Base-by-base conservation (phyloP, 2,797 vertebrate species). In the Paratrypauchen microcephalus region DNA sequence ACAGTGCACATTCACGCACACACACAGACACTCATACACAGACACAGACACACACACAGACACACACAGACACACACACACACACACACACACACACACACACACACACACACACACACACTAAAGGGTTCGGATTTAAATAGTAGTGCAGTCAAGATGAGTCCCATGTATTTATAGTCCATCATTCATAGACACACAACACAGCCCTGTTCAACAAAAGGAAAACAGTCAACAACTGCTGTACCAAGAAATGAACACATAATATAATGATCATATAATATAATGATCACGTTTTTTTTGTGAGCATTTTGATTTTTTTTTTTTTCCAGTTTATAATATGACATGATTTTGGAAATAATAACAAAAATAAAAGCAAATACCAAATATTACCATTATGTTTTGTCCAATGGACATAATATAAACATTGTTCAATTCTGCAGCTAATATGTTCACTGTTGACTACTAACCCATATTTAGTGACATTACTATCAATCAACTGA, bases 161-260 rank as follows among this genome's bases (percentile, higher is more conserved):
- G 70, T 54, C 63, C 56, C 4, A 24, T 62, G 32, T 79, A 77
- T 81, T 79, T 68, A 71, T 65, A 70, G 72, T 57, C 15, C 47
- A 36, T 2, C 26, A 64, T 58, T 73, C 30, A 69, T 28, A 26
- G 48, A 58, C 63, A 70, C n/a, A 4, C 47, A 66, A 57, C 63
- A 41, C 0, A 36, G 28, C 28, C 26, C 24, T 1, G 9, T 32
- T 60, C 18, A 47, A 58, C 39, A 70, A 69, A 61, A 23, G 21
- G 21, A 54, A 52, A 9, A 54, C 52, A 54, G 16, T 6, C 2
- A 11, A 12, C 8, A 23, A 23, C 6, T 21, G 7, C 16, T 6
- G n/a, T 3, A 54, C 52, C n/a, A 54, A 21, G n/a, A 52, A 45
- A 45, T 36, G 28, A 30, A 30, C 28, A 36, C 45, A 16, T 16